A percentile compares a stretch with the other conserved stretches of the same genome.
Conservation (phyloP, 1,140 invertebrate species). For the Acyrthosiphon pisum region DNA sequence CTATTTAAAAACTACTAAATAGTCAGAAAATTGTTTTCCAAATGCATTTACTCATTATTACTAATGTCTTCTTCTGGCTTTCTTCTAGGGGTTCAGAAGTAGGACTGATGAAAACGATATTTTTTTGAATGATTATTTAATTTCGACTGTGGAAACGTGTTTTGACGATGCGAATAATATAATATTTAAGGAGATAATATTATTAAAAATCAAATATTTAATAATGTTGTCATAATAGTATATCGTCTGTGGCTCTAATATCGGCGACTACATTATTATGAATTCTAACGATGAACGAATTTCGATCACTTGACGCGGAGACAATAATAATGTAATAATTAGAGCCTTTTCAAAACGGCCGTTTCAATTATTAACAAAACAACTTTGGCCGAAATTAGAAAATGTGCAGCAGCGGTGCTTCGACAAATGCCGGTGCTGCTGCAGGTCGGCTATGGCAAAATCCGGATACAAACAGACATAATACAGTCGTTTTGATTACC, state of each 20-base stretch:
- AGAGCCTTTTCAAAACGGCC: not conserved
- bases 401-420: not conserved
- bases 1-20: not conserved
- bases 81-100: too few species aligned
- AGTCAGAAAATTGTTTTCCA: not conserved
- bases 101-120: not conserved
- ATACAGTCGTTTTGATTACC: conserved; percentile 1
- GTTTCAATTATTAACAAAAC: not conserved
- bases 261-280: too few species aligned
- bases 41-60: not conserved
- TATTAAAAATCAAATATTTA: too few species aligned
- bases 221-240: too few species aligned
- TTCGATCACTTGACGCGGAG: not conserved
- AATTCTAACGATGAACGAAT: not conserved
- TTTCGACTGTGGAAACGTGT: not conserved
- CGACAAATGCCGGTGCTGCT: too few species aligned
- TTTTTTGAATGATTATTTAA: not conserved
- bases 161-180: too few species aligned
- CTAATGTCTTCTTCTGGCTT: not conserved
- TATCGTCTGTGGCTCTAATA: too few species aligned
- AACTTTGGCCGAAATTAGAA: not conserved
- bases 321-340: not conserved
- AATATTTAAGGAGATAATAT: too few species aligned
- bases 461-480: not conserved
- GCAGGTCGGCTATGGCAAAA: not conserved